Evolutionary conservation across 2,113 vertebrate species (phyloP).

Genomic region (Rhinichthys klamathensis): DNA sequence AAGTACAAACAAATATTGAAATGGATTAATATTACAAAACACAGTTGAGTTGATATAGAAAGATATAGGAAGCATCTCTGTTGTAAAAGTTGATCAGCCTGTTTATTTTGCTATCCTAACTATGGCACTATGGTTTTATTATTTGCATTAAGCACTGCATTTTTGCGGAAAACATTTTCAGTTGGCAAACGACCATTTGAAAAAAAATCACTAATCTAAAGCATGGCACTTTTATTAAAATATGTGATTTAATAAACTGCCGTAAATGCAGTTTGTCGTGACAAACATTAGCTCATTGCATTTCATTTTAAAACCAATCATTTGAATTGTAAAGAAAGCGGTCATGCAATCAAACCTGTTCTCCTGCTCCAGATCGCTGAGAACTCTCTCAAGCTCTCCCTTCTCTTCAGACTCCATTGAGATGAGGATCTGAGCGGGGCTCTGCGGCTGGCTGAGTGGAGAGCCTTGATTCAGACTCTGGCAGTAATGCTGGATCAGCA

Average conservation of each 20-base stretch:
- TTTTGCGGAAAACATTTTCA: neutral
- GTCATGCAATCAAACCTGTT: conserved; percentile 81
- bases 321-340: neutral
- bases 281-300: neutral
- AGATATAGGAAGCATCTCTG: neutral
- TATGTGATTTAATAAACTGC: neutral
- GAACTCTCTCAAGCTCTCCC: conserved; percentile 96
- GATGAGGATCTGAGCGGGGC: conserved; percentile 99
- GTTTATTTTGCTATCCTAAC: neutral
- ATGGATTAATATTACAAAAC: neutral
- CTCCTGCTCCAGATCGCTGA: conserved; percentile 95
- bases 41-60: neutral
- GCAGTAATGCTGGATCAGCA: conserved; percentile 99
- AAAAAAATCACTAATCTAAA: neutral
- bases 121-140: neutral
- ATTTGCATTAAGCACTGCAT: neutral
- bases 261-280: neutral
- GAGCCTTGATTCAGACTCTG: conserved; percentile 99
- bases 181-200: neutral
- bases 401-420: conserved; percentile 98
- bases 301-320: neutral
- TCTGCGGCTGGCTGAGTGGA: conserved; percentile 88
- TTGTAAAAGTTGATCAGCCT: neutral
- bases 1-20: neutral
- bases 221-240: neutral